Evolutionary conservation across 2,888 invertebrate species (phyloP).

Genomic region (Philereme transversata): DNA sequence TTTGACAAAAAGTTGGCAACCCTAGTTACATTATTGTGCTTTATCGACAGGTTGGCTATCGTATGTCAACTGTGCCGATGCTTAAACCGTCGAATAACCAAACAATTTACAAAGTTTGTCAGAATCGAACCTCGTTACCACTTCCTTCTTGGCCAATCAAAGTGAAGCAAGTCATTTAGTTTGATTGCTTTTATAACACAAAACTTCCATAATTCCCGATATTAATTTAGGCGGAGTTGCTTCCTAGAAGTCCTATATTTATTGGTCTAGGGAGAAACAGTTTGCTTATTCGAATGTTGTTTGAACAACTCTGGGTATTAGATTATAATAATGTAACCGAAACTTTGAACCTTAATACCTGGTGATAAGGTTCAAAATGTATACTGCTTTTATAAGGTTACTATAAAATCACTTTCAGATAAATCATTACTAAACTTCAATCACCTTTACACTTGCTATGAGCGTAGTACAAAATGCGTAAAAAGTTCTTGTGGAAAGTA

Average conservation of each 20-base stretch:
- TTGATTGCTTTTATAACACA: constrained; percentile 46
- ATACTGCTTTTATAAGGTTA: background rate
- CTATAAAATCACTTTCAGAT: background rate
- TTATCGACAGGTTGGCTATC: background rate
- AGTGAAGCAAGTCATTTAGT: constrained; percentile 54
- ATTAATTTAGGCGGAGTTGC: constrained; percentile 15
- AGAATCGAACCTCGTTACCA: constrained; percentile 54
- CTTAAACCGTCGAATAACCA: constrained; percentile 47
- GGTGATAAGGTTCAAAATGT: background rate
- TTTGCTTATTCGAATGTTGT: background rate
- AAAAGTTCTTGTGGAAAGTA: too few species aligned
- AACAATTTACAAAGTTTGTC: constrained; percentile 56
- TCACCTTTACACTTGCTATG: background rate
- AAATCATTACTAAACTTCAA: background rate
- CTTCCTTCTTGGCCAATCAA: constrained; percentile 56
- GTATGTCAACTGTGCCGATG: constrained; percentile 2
- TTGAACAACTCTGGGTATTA: background rate
- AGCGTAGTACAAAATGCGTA: too few species aligned
- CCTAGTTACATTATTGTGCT: too few species aligned
- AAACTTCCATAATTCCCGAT: constrained; percentile 23
- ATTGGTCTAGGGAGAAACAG: constrained; percentile 4
- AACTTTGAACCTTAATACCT: background rate
- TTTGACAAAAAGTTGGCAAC: too few species aligned
- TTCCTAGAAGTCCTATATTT: constrained; percentile 4
- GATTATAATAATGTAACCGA: background rate